phyloP scores from a whole-genome alignment of 2,888 invertebrate genomes.

The Acleris laterana region DNA sequence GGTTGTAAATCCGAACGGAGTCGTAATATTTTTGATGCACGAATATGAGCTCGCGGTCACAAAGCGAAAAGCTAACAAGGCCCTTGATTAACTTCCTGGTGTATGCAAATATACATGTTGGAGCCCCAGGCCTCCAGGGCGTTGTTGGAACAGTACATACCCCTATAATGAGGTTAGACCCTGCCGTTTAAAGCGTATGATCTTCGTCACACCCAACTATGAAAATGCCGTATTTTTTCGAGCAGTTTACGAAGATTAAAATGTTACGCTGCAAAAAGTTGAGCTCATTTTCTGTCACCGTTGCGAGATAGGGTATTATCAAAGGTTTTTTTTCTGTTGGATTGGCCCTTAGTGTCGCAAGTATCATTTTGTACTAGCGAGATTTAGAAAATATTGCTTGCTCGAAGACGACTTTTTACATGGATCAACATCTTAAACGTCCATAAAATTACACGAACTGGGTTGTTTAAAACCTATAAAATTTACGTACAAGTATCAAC shows the following conservation, averaged over 20 bases:
- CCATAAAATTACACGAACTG: no score
- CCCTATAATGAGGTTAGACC: conserved; percentile 56
- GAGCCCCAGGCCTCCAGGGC: conserved; percentile 55
- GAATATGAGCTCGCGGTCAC: conserved; percentile 34
- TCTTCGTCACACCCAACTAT: conserved; percentile 29
- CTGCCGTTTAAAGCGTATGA: conserved; percentile 35
- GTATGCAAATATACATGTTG: conserved; percentile 60
- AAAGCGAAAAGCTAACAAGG: conserved; percentile 43
- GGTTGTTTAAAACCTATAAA: no score
- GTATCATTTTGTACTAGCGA: no score
- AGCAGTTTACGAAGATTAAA: neutral
- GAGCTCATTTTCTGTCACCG: neutral
- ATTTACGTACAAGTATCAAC: no score
- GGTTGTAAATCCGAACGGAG: conserved; percentile 20
- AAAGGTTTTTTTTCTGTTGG: no score
- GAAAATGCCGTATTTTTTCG: no score
- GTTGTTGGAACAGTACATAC: conserved; percentile 66
- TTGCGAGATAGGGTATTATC: no score
- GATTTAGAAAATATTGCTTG: no score
- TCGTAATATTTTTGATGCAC: conserved; percentile 26
- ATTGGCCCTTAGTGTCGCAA: no score
- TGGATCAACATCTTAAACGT: no score
- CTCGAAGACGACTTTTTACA: no score
- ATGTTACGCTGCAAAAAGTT: neutral
- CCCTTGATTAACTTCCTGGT: conserved; percentile 62